Base-by-base conservation (phyloP, 2,888 invertebrate species). In the Machimus rusticus region DNA sequence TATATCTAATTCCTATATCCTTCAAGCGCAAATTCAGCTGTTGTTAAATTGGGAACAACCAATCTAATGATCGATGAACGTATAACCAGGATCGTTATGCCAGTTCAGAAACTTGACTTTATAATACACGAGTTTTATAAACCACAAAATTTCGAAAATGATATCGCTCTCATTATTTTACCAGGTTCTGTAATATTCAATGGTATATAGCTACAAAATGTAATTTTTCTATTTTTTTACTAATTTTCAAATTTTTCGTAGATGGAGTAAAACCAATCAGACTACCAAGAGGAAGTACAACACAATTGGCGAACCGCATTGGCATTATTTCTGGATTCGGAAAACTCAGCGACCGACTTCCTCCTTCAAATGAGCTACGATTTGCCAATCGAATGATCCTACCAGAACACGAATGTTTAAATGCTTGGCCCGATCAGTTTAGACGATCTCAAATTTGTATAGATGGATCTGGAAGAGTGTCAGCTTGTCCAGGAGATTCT, bases 401-500 rank as follows among this genome's bases (percentile, higher is more conserved):
- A 28, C 19, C 43, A n/a, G 28, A 37, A 39, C 3, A 78, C 3
- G 28, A 82, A 28, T 82, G 82, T 19, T 0, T 19, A 8, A 28
- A 19, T 8, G 19, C 19, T 19, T 79, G 34, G 34, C 16, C 14
- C 3, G 6, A 0, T 31, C 19, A n/a, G 5, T 46, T 39, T 1
- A 66, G 3, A 28, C 8, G 12, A 23, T 43, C 79, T 39, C 79
- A 79, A 79, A 82, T 82, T 16, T 82, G 82, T 8, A 31, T 82
- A 1, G 51, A 51, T 34, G 82, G 82, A 14, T 86, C 87, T 31
- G 88, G 89, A 9, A 90, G 91, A 9, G 90, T 89, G 87, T 90
- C 91, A 66, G 90, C 91, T 43, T 92, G 93, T 89, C 90, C 89
- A 74, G 92, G 92, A 2, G 92, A 92, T 88, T 91, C 91, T 87